Evolutionary conservation across 2,888 invertebrate species (phyloP).

Genomic region (Eristalis pertinax): DNA sequence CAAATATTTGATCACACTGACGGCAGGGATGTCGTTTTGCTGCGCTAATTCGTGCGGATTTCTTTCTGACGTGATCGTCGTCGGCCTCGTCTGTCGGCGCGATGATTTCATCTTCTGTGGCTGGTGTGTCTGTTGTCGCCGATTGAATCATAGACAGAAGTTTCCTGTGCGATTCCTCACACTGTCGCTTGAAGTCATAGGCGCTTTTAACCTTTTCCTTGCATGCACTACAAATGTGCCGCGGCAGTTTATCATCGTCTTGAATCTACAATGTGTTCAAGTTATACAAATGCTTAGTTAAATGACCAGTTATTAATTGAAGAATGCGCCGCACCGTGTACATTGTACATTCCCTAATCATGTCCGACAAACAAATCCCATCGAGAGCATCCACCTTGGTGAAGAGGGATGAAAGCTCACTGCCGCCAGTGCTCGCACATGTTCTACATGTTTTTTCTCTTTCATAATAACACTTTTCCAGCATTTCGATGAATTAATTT

Average conservation of each 20-base stretch:
- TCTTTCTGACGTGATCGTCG: neutral
- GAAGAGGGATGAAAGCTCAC: slow-evolving; percentile 74
- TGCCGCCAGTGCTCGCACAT: slow-evolving; percentile 31
- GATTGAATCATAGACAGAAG: slow-evolving; percentile 67
- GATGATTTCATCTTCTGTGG: neutral
- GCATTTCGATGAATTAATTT: slow-evolving; percentile 25
- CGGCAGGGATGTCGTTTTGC: neutral
- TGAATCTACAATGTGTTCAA: slow-evolving; percentile 68
- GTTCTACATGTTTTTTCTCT: slow-evolving; percentile 58
- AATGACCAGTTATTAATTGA: neutral
- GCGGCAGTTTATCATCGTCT: slow-evolving; percentile 77
- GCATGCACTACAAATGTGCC: slow-evolving; percentile 77
- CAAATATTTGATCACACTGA: slow-evolving; percentile 3
- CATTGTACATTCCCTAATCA: slow-evolving; percentile 74
- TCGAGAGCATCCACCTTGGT: slow-evolving; percentile 60
- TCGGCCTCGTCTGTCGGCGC: neutral
- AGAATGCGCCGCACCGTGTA: slow-evolving; percentile 67
- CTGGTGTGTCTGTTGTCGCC: neutral
- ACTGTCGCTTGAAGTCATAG: slow-evolving; percentile 77
- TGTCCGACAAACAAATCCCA: slow-evolving; percentile 72
- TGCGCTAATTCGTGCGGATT: neutral
- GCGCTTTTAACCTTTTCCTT: slow-evolving; percentile 75
- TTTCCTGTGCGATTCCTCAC: slow-evolving; percentile 75
- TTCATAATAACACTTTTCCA: slow-evolving; percentile 17
- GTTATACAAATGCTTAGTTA: neutral